Percentiles rank a stretch among this genome's conserved stretches.
Conservation (phyloP, 2,888 invertebrate species). For the Crossocerus cetratus region DNA sequence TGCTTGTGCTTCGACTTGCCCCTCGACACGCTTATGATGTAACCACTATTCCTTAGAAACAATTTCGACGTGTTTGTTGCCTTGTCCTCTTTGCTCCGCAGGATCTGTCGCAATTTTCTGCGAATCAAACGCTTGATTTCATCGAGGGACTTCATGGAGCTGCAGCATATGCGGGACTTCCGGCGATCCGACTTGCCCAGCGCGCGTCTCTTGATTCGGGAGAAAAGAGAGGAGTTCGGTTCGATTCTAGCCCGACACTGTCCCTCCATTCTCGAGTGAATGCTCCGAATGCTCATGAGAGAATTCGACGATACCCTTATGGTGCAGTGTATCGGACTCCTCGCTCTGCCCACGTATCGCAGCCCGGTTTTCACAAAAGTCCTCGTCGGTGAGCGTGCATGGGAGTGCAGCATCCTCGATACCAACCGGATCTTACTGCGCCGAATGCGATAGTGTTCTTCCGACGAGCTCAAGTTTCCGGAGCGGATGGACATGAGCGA, state of each 20-base stretch:
- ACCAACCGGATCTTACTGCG: not conserved
- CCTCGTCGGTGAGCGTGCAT: too few species aligned
- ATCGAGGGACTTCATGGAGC: conserved; percentile 47
- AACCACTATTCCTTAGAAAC: conserved; percentile 44
- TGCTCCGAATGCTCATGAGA: not conserved
- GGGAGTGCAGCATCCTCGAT: not conserved
- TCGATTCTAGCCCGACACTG: too few species aligned
- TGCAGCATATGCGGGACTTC: conserved; percentile 10
- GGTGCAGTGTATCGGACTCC: not conserved
- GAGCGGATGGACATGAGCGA: not conserved
- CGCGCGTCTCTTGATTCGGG: conserved; percentile 10
- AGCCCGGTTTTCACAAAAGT: not conserved
- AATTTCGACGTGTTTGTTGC: conserved; percentile 53
- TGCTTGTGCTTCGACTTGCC: conserved; percentile 34
- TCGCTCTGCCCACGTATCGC: not conserved
- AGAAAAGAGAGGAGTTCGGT: not conserved
- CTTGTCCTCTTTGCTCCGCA: conserved; percentile 52
- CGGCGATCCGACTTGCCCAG: not conserved
- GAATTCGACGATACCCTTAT: not conserved
- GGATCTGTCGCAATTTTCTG: conserved; percentile 52
- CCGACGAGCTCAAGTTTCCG: not conserved
- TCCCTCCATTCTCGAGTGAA: not conserved
- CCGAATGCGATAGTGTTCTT: not conserved
- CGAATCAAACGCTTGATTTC: conserved; percentile 59
- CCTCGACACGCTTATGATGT: conserved; percentile 45